These are phyloP conservation scores for Suillia variegata DNA, from an alignment of 2,888 invertebrate genomes.

Conservation along the genomic window DNA sequence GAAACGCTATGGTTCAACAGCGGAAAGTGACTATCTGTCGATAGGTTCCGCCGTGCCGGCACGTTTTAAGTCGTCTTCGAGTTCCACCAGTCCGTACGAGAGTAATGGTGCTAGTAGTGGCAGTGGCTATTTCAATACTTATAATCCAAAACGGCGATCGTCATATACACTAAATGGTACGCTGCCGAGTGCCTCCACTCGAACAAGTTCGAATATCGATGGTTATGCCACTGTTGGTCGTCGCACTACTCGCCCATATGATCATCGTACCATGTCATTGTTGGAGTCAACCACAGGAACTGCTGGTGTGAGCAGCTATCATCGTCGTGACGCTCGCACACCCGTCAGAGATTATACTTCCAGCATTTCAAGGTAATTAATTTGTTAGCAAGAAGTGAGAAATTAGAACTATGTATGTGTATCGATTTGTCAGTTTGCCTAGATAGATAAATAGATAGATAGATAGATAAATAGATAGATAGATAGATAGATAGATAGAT, in stretches of 20 bases:
- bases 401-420: too few relatives aligned
- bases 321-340: conserved; percentile 51
- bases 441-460: too few relatives aligned
- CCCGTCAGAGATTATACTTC: conserved; percentile 49
- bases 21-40: conserved; percentile 43
- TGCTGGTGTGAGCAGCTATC: conserved; percentile 36
- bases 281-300: conserved; percentile 46
- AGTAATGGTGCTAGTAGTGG: conserved; percentile 37
- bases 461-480: too few relatives aligned
- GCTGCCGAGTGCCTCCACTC: conserved; percentile 33
- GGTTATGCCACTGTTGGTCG: conserved; percentile 60
- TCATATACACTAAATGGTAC: conserved; percentile 54
- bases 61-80: conserved; percentile 46
- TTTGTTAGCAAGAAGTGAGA: too few relatives aligned
- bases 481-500: too few relatives aligned
- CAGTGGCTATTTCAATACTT: conserved; percentile 51
- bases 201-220: conserved; percentile 46
- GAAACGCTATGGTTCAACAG: conserved; percentile 43
- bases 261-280: conserved; percentile 58
- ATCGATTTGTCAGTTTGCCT: too few relatives aligned
- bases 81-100: conserved; percentile 44
- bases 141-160: conserved; percentile 58
- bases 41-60: conserved; percentile 37
- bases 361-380: conserved; percentile 49
- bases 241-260: conserved; percentile 54